Evolutionary conservation across 2,888 invertebrate species (phyloP).

Genomic region (Torymus aiolomorphi): DNA sequence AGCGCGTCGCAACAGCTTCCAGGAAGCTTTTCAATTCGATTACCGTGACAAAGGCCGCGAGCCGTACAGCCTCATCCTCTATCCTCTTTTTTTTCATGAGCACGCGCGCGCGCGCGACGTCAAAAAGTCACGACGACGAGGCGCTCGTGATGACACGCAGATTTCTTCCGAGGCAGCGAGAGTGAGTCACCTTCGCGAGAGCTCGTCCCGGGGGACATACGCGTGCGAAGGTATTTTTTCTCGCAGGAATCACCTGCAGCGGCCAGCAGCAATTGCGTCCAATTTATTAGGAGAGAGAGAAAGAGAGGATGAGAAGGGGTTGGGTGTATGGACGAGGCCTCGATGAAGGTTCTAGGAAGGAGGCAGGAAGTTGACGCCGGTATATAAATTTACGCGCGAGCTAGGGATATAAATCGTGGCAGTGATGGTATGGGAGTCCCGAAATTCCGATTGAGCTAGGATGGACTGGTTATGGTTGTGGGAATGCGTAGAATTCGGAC

Average conservation of each 20-base stretch:
- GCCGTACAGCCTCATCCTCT: constrained; percentile 1
- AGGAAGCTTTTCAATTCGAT: constrained; percentile 38
- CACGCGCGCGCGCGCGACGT: constrained; percentile 8
- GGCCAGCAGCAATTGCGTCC: constrained; percentile 24
- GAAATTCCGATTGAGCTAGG: not conserved
- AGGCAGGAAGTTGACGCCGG: not conserved
- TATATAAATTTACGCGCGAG: constrained; percentile 21
- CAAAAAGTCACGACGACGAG: constrained; percentile 35
- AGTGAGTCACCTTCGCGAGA: constrained; percentile 39
- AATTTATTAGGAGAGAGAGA: constrained; percentile 26
- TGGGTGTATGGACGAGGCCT: not conserved
- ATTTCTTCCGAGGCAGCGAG: constrained; percentile 20
- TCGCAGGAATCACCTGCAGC: not conserved
- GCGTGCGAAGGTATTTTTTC: constrained; percentile 42
- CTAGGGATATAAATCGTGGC: constrained; percentile 6
- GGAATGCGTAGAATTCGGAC: no score
- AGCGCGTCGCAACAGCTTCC: not conserved
- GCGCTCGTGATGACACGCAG: constrained; percentile 38
- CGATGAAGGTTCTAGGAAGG: constrained; percentile 16
- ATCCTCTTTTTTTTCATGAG: constrained; percentile 4
- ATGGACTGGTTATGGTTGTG: no score
- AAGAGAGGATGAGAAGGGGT: no score
- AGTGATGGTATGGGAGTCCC: not conserved
- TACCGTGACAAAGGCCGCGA: constrained; percentile 26
- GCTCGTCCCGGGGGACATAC: constrained; percentile 30